Evolutionary conservation across 2,113 vertebrate species (phyloP), one percentile per base, ranked within the genome.

Genomic region (Crypturellus undulatus): DNA sequence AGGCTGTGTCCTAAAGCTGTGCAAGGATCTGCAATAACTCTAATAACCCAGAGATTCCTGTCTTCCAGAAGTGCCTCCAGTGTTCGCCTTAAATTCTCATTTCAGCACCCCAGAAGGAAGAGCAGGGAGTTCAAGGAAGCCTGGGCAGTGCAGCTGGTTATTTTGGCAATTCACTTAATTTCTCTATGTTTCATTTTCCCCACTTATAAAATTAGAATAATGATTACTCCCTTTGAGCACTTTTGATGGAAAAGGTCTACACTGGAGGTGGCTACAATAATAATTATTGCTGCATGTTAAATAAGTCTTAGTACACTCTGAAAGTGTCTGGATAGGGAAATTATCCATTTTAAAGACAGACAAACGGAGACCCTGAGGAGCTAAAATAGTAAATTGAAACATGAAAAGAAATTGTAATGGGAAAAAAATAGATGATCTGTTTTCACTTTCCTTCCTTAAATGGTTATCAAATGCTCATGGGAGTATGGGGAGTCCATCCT

Each of bases 101-200:
- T 36, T 25, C 28, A 25, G 12, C 18, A 30, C 17, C 10, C 0
- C 0, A 40, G 32, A 43, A 7, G 81, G 36, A 38, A 14, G 54
- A 58, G 17, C 32, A 34, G 28, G 9, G 32, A 69, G 3, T 1
- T 0, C 8, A 0, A 1, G 67, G 34, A 81, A 58, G 28, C 43
- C 47, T 3, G 0, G 47, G 3, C 89, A 12, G 52, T 38, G 49
- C 58, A 32, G 9, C 21, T 56, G 12, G 2, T 2, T 19, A 6
- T 25, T 76, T 67, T 62, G 30, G 54, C n/a, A 58, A 9, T 4
- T 72, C 63, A 45, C 22, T 4, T 1, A 2, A 0, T 4, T 68
- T 87, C 59, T 69, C 28, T 24, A 24, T 17, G 12, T 30, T 58
- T 58, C 19, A 17, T 18, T 77, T 77, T 26, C 54, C 24, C 13